Conservation (phyloP, 2,113 vertebrate genomes). For the Agelaius tricolor region DNA sequence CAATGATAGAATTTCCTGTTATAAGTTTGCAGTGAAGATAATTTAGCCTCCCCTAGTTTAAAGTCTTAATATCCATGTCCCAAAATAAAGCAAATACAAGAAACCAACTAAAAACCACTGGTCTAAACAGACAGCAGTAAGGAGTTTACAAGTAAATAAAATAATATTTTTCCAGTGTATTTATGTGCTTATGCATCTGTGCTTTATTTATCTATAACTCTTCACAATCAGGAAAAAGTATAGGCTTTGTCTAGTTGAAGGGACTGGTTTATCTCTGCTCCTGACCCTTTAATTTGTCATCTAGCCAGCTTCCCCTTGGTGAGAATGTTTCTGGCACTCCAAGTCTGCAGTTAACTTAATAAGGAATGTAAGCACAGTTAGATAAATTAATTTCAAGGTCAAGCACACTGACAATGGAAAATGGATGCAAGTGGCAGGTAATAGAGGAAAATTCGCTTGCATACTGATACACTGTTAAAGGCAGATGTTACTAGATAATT, state of each 20-base stretch:
- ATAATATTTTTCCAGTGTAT: background rate
- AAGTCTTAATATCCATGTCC: background rate
- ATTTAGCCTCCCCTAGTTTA: background rate
- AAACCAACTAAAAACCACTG: background rate
- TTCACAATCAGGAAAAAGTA: background rate
- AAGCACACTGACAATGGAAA: constrained; percentile 62
- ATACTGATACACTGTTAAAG: constrained; percentile 81
- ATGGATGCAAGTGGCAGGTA: constrained; percentile 65
- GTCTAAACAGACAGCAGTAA: background rate
- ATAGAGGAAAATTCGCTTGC: constrained; percentile 63
- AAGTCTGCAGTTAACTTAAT: constrained; percentile 67
- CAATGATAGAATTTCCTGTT: background rate
- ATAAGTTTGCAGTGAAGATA: background rate
- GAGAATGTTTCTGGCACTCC: constrained; percentile 59
- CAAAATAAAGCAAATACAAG: background rate
- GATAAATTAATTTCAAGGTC: constrained; percentile 77
- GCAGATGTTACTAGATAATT: constrained; percentile 87
- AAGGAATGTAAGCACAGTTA: constrained; percentile 59
- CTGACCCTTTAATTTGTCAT: constrained; percentile 61
- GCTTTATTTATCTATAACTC: background rate
- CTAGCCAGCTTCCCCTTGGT: constrained; percentile 41
- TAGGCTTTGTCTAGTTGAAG: background rate
- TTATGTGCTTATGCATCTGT: background rate
- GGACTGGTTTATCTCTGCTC: constrained; percentile 35
- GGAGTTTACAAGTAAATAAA: background rate